Base-by-base conservation (phyloP, 2,888 invertebrate species). In the Smittia aterrima region DNA sequence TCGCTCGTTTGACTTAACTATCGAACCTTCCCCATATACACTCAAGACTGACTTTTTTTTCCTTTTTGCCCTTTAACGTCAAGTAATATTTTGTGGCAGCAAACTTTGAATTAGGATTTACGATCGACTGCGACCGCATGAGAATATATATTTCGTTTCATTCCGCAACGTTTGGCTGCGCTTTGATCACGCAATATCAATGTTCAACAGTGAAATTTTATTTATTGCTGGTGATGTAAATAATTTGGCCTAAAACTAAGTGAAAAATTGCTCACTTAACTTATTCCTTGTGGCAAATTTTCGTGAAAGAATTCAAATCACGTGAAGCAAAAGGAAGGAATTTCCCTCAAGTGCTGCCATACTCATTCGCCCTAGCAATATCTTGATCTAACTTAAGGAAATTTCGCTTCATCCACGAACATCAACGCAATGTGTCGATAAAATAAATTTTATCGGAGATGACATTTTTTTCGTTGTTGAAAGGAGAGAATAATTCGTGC, bases 71-170 rank as follows among this genome's bases (percentile, higher is more conserved):
- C 18, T 58, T 18, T 18, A 18, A n/a, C 6, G 9, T 58, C 22
- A 7, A 58, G 18, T 4, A 58, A 58, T 58, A 58, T 20, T 58
- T 58, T 58, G n/a, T 9, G 32, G 9, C 7, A 22, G 9, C 20
- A n/a, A 58, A 58, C 18, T 58, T 58, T 58, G 22, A 58, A 58
- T 58, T 18, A 58, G 58, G 22, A 58, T 58, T 58, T 58, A 58
- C 18, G 58, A 18, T 47, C 47, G 3, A 47, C 47, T 47, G 11
- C 2, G n/a, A 47, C 47, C 16, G 47, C 32, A 32, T 9, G 9
- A 32, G 3, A 32, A 32, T 32, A 32, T 6, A 32, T 9, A 32
- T 32, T 47, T 47, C 47, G 47, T 47, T 47, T 47, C n/a, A 47
- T 47, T 47, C 47, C 47, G 3, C 47, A 16, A 11, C 11, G 47